Percentiles rank a stretch among this genome's conserved stretches.
These are phyloP conservation scores for Noctua janthe DNA, from an alignment of 2,888 invertebrate species.

Conservation along the genomic window DNA sequence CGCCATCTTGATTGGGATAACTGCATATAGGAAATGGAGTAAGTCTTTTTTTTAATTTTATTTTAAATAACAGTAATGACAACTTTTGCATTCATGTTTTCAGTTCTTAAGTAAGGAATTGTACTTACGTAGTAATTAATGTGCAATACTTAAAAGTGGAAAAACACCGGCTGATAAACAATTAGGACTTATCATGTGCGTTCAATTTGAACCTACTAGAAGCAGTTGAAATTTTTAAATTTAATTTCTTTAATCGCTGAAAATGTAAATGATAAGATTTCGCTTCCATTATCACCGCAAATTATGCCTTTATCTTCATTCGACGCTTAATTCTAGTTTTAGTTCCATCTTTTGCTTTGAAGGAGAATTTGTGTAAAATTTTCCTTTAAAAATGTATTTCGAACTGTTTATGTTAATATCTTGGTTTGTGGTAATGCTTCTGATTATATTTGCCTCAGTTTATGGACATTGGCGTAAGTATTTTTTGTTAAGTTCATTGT, in stretches of 20 bases:
- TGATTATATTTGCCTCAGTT: slow-evolving; percentile 3
- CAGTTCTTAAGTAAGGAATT: not conserved
- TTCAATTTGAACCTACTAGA: slow-evolving; percentile 5
- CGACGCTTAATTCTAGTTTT: slow-evolving; percentile 7
- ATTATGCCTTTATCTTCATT: slow-evolving; percentile 26
- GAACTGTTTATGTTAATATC: slow-evolving; percentile 9
- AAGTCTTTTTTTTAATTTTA: slow-evolving; percentile 21
- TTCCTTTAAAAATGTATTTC: slow-evolving; percentile 6
- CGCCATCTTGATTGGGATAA: slow-evolving; percentile 18
- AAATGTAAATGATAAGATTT: slow-evolving; percentile 45
- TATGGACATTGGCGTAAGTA: slow-evolving; percentile 35
- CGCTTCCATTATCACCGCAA: not conserved
- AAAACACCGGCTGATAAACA: slow-evolving; percentile 12
- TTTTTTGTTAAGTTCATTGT: not conserved
- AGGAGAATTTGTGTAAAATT: not conserved
- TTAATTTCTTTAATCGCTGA: slow-evolving; percentile 2
- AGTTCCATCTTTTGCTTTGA: not conserved
- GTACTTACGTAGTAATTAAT: not conserved
- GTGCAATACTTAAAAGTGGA: not conserved
- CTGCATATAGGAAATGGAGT: slow-evolving; percentile 44
- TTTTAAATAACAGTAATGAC: not conserved
- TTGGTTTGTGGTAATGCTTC: slow-evolving; percentile 18
- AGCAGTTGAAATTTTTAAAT: not conserved
- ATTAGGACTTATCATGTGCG: slow-evolving; percentile 8
- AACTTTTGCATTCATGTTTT: not conserved